These are phyloP conservation scores for Callyntrura sp. DNA, from an alignment of 2,888 invertebrate genomes.

Conservation along the genomic window DNA sequence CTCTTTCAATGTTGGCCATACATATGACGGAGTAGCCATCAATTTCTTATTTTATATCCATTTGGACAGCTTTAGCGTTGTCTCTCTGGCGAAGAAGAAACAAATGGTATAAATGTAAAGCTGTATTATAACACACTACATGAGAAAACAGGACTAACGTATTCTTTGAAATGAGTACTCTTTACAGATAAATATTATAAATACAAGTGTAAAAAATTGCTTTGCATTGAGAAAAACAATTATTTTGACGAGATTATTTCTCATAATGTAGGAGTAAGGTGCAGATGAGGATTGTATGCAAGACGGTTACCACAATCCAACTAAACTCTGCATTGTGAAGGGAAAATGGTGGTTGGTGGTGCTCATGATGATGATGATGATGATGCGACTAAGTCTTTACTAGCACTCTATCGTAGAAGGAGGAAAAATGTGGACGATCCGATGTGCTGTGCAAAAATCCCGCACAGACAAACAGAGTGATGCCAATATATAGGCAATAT, in stretches of 20 bases:
- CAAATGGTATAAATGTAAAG: not conserved
- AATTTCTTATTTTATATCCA: not conserved
- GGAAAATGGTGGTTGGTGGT: no score
- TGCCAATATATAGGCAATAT: no score
- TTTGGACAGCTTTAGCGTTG: not conserved
- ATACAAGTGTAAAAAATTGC: not conserved
- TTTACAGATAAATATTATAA: not conserved
- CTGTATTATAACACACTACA: not conserved
- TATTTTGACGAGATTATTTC: conserved; percentile 29
- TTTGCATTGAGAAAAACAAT: conserved; percentile 26
- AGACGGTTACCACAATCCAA: not conserved
- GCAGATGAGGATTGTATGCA: not conserved
- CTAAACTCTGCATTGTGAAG: no score
- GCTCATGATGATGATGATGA: no score
- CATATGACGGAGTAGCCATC: not conserved
- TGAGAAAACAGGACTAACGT: conserved; percentile 5
- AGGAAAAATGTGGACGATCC: no score
- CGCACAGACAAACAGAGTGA: no score
- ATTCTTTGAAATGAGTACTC: not conserved
- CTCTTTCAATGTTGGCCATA: not conserved
- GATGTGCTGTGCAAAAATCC: no score
- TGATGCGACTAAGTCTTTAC: no score
- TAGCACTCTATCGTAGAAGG: no score
- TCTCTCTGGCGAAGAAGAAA: not conserved
- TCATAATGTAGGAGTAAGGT: not conserved